These are phyloP conservation scores for Eupithecia exiguata DNA, from an alignment of 2,888 invertebrate species.

Conservation along the genomic window DNA sequence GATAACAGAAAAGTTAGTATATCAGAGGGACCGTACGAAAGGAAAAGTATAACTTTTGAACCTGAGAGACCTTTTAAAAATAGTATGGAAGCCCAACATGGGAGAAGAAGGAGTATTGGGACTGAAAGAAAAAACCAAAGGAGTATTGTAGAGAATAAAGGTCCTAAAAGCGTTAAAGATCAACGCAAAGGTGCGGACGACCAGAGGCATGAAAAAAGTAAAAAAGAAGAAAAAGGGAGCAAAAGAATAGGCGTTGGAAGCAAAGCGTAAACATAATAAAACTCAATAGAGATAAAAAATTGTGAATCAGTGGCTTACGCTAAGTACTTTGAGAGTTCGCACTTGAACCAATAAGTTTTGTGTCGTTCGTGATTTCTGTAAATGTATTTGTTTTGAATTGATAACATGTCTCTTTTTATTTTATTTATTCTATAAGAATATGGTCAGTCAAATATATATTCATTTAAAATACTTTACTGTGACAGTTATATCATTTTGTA, in stretches of 20 bases:
- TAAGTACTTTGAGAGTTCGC: neutral
- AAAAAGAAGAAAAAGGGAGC: neutral
- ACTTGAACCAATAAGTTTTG: neutral
- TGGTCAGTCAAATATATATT: too few relatives aligned
- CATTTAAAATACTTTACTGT: too few relatives aligned
- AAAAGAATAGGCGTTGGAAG: neutral
- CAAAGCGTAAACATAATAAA: neutral
- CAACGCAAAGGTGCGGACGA: neutral
- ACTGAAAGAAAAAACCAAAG: neutral
- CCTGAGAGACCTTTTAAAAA: neutral
- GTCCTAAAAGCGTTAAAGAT: neutral
- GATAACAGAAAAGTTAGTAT: neutral
- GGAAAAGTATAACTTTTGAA: neutral
- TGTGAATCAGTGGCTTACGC: neutral
- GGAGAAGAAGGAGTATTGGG: neutral
- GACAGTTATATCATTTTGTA: too few relatives aligned
- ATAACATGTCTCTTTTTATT: neutral
- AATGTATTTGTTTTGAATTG: neutral
- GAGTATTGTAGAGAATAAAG: neutral
- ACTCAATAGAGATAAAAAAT: neutral
- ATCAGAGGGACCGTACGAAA: neutral
- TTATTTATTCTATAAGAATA: too few relatives aligned
- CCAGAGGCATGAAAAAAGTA: neutral
- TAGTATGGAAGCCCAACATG: neutral
- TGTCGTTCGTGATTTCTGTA: neutral